phyloP scores from a whole-genome alignment of 2,113 vertebrate species.

The Bambusicola thoracicus region DNA sequence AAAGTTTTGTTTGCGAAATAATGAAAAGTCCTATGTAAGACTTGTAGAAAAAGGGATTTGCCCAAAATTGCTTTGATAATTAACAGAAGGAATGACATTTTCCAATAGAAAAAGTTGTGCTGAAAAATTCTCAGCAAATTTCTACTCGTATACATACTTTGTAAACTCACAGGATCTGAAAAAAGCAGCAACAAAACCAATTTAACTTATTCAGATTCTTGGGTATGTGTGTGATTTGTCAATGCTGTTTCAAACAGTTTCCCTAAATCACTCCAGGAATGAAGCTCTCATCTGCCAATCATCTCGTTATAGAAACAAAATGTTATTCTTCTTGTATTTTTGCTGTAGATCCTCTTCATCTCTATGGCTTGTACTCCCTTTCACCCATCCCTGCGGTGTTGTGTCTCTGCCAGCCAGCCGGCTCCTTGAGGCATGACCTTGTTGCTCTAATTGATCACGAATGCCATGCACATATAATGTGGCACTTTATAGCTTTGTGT shows the following conservation, averaged over 20 bases:
- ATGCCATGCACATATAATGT: not conserved
- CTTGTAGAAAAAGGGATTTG: not conserved
- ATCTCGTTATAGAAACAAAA: not conserved
- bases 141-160: not conserved
- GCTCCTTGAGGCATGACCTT: not conserved
- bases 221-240: not conserved
- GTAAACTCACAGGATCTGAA: not conserved
- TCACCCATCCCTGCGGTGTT: not conserved
- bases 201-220: not conserved
- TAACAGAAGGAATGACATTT: not conserved
- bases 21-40: not conserved
- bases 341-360: not conserved
- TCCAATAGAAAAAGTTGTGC: not conserved
- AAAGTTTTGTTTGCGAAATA: not conserved
- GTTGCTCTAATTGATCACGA: not conserved
- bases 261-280: not conserved
- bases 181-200: not conserved
- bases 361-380: not conserved
- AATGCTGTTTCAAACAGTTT: not conserved
- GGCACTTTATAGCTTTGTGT: not conserved
- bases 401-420: not conserved
- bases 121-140: not conserved
- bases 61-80: not conserved
- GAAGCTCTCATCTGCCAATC: not conserved
- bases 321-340: not conserved